Evolutionary conservation across 2,888 invertebrate genomes (phyloP), one percentile per base, ranked within the genome.

Genomic region (Dusona sp.): DNA sequence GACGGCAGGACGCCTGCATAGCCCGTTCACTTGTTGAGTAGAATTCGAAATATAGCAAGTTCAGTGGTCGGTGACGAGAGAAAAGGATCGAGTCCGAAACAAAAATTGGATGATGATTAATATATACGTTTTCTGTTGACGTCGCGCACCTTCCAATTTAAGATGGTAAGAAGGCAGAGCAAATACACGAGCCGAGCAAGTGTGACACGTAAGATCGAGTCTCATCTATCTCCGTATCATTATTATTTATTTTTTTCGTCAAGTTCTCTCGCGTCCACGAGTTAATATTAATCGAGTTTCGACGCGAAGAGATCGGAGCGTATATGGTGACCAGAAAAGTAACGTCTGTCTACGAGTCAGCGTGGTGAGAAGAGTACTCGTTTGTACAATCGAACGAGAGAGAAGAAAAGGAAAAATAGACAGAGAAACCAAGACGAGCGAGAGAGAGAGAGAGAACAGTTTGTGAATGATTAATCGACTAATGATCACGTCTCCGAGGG

Each of bases 381-480:
- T 67, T 81, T 65, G 74, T 88, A 72, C 79, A 80, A 79, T 83
- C 77, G 67, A 75, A 68, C 29, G 67, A 79, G 72, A 61, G 42
- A 19, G 42, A 42, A 19, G 19, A 61, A 61, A 29, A 61, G 29
- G 54, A 78, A 78, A 79, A 68, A 51, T 33, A 78, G 78, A 83
- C 68, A 51, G 38, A 51, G 51, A 38, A 51, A 42, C 13, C 57
- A 19, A 80, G 84, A 73, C 61, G 42, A 67, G 65, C 25, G 51
- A 83, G 80, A 83, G 77, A 64, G 51, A 78, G 78, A 80, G 78
- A 51, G 65, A 65, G 38, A 54, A 29, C 22, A 45, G 33, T 61
- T 79, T 36, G 65, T 65, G 80, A 78, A 87, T 90, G 90, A 91
- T 91, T 89, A 91, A 91, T 91, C 89, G 89, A 86, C 88, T 89